A percentile compares a stretch with the other conserved stretches of the same genome.
Conservation (phyloP, 30 jellyfish, hydroid and myxozoan genomes). For the Hydractinia echinata region DNA sequence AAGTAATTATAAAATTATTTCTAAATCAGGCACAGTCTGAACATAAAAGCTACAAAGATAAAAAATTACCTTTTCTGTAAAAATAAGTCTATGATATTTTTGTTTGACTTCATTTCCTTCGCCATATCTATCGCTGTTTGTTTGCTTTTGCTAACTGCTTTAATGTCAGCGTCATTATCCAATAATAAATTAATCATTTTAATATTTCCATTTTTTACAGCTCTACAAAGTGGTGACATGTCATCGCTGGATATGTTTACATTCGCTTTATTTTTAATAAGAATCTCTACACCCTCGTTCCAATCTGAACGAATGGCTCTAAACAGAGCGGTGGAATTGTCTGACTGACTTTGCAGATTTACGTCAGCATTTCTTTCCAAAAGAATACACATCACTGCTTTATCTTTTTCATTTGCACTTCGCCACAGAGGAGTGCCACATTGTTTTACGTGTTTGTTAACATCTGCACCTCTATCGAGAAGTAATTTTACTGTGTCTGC, state of each 20-base stretch:
- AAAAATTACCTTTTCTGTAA: too few relatives aligned
- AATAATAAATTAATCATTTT: background rate
- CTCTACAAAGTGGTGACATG: constrained; percentile 3
- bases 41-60: too few relatives aligned
- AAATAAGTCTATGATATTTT: background rate
- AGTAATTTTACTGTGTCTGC: background rate
- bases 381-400: background rate
- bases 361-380: constrained; percentile 1
- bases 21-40: too few relatives aligned
- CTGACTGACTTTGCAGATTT: background rate
- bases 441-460: background rate
- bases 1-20: too few relatives aligned
- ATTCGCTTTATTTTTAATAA: constrained; percentile 9
- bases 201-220: background rate
- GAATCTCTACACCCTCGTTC: background rate
- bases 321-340: constrained; percentile 1
- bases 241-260: background rate
- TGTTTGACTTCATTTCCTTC: background rate
- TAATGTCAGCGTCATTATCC: constrained; percentile 9
- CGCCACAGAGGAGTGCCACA: background rate
- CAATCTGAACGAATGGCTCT: background rate
- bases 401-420: background rate
- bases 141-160: background rate
- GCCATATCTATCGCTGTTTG: constrained; percentile 11
- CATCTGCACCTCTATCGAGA: constrained; percentile 3